These are phyloP conservation scores for Leptogaster cylindrica DNA, from an alignment of 2,888 invertebrate genomes.

Conservation along the genomic window DNA sequence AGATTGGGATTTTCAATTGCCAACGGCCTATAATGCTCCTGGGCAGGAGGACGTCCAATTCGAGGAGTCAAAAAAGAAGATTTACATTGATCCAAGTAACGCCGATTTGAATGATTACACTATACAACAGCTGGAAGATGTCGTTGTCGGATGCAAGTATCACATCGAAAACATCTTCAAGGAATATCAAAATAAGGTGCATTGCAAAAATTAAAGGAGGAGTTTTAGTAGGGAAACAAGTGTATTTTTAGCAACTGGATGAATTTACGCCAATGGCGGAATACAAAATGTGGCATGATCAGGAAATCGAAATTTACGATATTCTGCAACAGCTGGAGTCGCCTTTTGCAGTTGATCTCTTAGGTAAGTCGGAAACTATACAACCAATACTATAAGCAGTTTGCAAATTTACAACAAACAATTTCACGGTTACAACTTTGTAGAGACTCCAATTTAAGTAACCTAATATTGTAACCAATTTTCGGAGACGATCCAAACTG, in stretches of 20 bases:
- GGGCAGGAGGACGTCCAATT: conserved; percentile 59
- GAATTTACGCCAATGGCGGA: conserved; percentile 84
- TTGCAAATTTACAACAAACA: no score
- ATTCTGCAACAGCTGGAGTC: conserved; percentile 83
- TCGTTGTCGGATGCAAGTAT: conserved; percentile 64
- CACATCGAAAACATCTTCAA: conserved; percentile 62
- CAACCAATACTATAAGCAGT: no score
- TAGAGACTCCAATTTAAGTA: no score
- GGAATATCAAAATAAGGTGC: conserved; percentile 54
- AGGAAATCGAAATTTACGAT: conserved; percentile 77
- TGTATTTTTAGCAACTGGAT: conserved; percentile 64
- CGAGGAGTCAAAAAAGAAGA: conserved; percentile 58
- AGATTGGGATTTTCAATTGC: conserved; percentile 59
- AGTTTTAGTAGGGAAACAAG: conserved; percentile 50
- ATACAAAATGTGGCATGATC: conserved; percentile 84
- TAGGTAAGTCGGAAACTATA: no score
- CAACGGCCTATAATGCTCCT: conserved; percentile 58
- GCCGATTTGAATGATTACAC: conserved; percentile 55
- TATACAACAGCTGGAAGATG: conserved; percentile 64
- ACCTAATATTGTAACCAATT: no score
- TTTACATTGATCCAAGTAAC: conserved; percentile 56
- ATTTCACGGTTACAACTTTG: no score
- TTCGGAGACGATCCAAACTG: no score
- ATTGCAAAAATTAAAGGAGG: no score
- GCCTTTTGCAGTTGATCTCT: conserved; percentile 61